A percentile compares a stretch with the other conserved stretches of the same genome.
These are phyloP conservation scores for Ditula angustiorana DNA, from an alignment of 2,888 invertebrate species.

Conservation along the genomic window DNA sequence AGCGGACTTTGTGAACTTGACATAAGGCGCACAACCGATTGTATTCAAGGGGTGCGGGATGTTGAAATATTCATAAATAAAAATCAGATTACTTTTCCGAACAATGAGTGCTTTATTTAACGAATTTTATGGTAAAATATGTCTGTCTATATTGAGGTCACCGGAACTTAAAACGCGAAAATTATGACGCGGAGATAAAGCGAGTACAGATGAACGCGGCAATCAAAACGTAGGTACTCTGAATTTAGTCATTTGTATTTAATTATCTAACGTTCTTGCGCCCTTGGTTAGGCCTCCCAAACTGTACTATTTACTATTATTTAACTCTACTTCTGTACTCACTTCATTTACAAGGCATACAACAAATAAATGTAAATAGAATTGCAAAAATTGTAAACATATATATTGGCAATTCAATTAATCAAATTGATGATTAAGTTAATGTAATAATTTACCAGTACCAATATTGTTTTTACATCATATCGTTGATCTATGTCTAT, in stretches of 20 bases:
- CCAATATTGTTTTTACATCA: conserved; percentile 5
- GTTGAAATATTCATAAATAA: conserved; percentile 39
- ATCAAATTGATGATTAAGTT: conserved; percentile 5
- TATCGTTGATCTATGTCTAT: conserved; percentile 19
- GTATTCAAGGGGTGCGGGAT: too few relatives aligned
- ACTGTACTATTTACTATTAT: not conserved
- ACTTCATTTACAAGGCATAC: conserved; percentile 45
- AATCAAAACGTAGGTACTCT: conserved; percentile 57
- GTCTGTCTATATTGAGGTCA: conserved; percentile 78
- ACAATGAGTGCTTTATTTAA: conserved; percentile 85
- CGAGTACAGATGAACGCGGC: conserved; percentile 64
- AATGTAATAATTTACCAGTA: conserved; percentile 13
- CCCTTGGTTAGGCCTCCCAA: conserved; percentile 58
- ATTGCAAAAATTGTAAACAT: conserved; percentile 16
- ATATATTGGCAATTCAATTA: conserved; percentile 8
- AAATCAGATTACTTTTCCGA: conserved; percentile 55
- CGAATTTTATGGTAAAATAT: conserved; percentile 78
- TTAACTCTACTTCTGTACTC: conserved; percentile 53
- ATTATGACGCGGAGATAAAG: conserved; percentile 53
- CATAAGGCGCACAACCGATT: too few relatives aligned
- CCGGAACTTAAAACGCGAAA: conserved; percentile 61
- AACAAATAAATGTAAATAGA: conserved; percentile 29
- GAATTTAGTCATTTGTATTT: conserved; percentile 52
- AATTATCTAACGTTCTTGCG: conserved; percentile 34
- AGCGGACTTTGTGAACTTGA: too few relatives aligned